Conservation (phyloP, 2,113 vertebrate genomes). For the Pycnonotus jocosus region DNA sequence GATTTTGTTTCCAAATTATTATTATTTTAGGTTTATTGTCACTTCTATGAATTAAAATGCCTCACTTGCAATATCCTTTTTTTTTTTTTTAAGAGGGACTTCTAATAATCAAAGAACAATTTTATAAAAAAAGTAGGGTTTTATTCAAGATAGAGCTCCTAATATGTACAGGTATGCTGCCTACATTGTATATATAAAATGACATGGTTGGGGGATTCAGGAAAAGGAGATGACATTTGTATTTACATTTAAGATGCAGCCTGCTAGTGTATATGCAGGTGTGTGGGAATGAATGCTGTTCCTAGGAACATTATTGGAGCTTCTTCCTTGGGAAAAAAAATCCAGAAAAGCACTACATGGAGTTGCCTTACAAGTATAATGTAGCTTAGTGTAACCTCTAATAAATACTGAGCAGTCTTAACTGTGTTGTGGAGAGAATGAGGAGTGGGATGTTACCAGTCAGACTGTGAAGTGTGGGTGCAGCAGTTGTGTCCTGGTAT, state of each 20-base stretch:
- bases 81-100: background rate
- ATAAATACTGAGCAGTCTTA: background rate
- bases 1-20: background rate
- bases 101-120: background rate
- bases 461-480: background rate
- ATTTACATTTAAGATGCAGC: background rate
- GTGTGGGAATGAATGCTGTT: background rate
- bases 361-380: background rate
- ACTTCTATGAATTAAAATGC: background rate
- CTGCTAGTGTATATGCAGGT: background rate
- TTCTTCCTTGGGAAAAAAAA: background rate
- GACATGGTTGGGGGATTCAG: background rate
- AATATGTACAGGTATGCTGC: background rate
- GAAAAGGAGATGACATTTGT: background rate
- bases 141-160: background rate
- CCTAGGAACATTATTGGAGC: background rate
- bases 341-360: background rate
- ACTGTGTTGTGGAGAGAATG: background rate
- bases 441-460: background rate
- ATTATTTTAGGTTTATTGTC: background rate
- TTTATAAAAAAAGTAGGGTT: rapidly evolving
- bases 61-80: background rate
- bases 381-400: background rate
- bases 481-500: background rate
- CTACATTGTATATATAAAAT: background rate